Base-by-base conservation (phyloP, 1,140 invertebrate species). In the Lamellibrachia luymesi region DNA sequence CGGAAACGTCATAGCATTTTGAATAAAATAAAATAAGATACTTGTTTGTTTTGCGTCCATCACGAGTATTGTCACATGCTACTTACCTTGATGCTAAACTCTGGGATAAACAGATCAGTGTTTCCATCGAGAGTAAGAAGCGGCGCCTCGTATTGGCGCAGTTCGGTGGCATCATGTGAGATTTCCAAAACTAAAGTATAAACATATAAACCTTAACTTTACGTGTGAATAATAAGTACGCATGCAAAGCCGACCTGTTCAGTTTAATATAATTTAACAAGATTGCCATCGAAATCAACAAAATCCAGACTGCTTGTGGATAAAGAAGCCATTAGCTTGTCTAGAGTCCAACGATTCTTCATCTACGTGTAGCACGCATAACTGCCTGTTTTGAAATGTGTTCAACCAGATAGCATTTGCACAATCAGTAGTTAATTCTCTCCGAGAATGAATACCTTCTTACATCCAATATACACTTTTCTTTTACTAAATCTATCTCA, bases 161-260 rank as follows among this genome's bases (percentile, higher is more conserved):
- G 80, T 56, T 80, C 27, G 5, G 7, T 50, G 1, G 92, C 56
- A 27, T 93, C 92, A 56, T 93, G 92, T 2, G 92, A 22, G 4
- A 93, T 50, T 51, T 93, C 92, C 38, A 50, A 51, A 49, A 93
- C 92, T 93, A n/a, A 52, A 92, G 50, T 17, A 50, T 8, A 92
- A 92, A 50, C 51, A 25, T 22, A 91, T 22, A 27, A 91, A 22
- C 7, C 10, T 22, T 90, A 90, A 17, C 17, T 90, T 17, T 22
- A 90, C 89, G 27, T 27, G 17, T 90, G 89, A 22, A 17, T 27
- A 90, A 90, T 17, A 38, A 38, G 38, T 38, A 38, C 38, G 38
- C 52, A 56, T 8, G 17, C 52, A 56, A 56, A 56, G 17, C 52
- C 52, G 6, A 80, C 13, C 13, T 80, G 64, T 80, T 80, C 7